Percentiles rank a stretch among this genome's conserved stretches.
phyloP scores from a whole-genome alignment of 2,113 vertebrate genomes.

The Xiphorhynchus elegans region DNA sequence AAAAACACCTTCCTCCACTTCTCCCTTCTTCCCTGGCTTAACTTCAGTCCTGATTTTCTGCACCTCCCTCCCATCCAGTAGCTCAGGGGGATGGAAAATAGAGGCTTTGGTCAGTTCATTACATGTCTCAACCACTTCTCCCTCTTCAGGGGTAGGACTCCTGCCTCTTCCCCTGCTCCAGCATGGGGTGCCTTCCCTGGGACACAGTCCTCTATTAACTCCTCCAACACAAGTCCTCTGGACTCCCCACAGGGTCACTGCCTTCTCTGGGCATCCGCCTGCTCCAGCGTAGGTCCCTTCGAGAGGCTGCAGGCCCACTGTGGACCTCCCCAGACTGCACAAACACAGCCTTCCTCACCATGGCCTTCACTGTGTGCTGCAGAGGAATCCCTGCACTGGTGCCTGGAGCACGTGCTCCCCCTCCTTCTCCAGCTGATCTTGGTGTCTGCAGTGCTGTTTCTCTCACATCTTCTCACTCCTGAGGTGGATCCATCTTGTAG shows the following conservation, averaged over 20 bases:
- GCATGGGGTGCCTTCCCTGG: no score
- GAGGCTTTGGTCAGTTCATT: background rate
- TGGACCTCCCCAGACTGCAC: background rate
- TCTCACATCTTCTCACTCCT: background rate
- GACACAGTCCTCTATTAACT: background rate
- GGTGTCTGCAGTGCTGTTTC: background rate
- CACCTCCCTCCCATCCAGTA: background rate
- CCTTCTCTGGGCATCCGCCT: background rate
- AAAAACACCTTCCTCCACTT: background rate
- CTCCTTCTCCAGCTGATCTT: background rate
- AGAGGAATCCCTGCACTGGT: background rate
- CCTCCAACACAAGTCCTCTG: background rate
- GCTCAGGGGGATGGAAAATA: background rate
- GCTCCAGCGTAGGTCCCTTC: background rate
- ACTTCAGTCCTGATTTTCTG: background rate
- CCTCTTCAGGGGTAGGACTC: fast-evolving
- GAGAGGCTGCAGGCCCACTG: background rate
- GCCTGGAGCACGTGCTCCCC: background rate
- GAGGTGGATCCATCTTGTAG: background rate
- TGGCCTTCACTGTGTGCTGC: background rate
- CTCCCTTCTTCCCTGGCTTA: background rate
- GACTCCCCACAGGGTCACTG: background rate
- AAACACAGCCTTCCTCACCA: background rate
- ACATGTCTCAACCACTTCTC: background rate
- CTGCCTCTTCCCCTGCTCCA: background rate